Conservation (phyloP, 2,797 vertebrate species). For the Mus spretus region DNA sequence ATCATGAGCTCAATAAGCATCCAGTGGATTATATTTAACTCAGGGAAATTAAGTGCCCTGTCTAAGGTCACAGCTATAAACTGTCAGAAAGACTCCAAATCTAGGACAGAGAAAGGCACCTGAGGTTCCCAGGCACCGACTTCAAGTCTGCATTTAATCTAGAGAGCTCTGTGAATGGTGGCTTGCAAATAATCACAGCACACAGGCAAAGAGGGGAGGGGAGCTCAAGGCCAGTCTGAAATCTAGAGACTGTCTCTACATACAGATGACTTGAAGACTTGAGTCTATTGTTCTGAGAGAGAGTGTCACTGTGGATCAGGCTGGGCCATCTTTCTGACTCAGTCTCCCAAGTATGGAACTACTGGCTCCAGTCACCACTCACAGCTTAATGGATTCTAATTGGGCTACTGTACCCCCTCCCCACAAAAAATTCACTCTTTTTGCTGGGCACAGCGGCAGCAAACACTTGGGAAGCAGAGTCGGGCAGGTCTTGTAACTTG, state of each 20-base stretch:
- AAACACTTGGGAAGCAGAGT: background rate
- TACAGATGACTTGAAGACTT: too few relatives aligned
- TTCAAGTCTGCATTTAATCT: background rate
- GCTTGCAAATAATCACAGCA: background rate
- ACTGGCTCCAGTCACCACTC: background rate
- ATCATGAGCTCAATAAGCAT: constrained; percentile 23
- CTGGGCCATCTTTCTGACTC: background rate
- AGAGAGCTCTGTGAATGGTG: background rate
- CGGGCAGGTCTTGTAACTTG: background rate
- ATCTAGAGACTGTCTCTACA: background rate
- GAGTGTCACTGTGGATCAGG: background rate
- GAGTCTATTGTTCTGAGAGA: background rate
- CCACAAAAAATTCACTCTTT: background rate
- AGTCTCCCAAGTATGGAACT: background rate
- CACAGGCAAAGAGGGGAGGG: background rate
- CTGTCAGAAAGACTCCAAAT: constrained; percentile 12
- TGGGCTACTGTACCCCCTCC: background rate
- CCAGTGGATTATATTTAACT: constrained; percentile 18
- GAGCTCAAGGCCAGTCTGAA: background rate
- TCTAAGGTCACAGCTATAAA: background rate
- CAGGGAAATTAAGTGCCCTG: background rate
- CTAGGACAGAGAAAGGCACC: constrained; percentile 22
- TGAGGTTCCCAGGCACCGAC: background rate
- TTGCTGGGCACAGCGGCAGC: background rate
- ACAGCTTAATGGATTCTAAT: constrained; percentile 55